A percentile compares a stretch with the other conserved stretches of the same genome.
Evolutionary conservation across 2,797 vertebrate genomes (phyloP).

Genomic region (Anableps anableps): DNA sequence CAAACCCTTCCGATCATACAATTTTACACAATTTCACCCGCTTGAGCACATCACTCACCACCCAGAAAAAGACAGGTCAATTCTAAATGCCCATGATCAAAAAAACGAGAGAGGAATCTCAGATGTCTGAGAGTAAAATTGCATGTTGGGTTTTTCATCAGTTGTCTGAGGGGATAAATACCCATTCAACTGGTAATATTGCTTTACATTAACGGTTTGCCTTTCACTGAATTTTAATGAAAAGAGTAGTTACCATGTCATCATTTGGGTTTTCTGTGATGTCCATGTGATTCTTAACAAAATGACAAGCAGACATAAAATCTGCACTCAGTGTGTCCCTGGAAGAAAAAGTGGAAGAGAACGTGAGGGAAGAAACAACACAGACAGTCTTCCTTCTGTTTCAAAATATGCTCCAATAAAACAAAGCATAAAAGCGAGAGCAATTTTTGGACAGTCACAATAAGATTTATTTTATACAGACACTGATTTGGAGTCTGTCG

Average conservation of each 20-base stretch:
- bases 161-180: neutral
- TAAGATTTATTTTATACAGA: constrained; percentile 5
- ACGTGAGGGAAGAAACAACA: neutral
- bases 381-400: neutral
- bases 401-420: neutral
- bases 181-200: neutral
- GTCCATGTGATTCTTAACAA: constrained; percentile 87
- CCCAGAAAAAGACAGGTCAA: neutral
- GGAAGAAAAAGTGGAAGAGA: constrained; percentile 15
- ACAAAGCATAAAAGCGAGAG: constrained; percentile 2
- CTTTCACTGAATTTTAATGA: neutral
- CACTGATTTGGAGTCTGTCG: constrained; percentile 7
- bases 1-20: no score
- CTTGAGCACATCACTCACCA: neutral
- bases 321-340: constrained; percentile 84
- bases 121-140: neutral
- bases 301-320: constrained; percentile 86
- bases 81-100: neutral
- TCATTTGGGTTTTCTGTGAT: constrained; percentile 83
- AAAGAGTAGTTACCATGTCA: constrained; percentile 71
- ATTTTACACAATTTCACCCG: neutral
- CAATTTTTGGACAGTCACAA: neutral
- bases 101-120: neutral
- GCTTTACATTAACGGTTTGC: neutral
- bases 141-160: neutral